Evolutionary conservation across 2,797 vertebrate species (phyloP).

Genomic region (Microctenopoma stevenorrisi): DNA sequence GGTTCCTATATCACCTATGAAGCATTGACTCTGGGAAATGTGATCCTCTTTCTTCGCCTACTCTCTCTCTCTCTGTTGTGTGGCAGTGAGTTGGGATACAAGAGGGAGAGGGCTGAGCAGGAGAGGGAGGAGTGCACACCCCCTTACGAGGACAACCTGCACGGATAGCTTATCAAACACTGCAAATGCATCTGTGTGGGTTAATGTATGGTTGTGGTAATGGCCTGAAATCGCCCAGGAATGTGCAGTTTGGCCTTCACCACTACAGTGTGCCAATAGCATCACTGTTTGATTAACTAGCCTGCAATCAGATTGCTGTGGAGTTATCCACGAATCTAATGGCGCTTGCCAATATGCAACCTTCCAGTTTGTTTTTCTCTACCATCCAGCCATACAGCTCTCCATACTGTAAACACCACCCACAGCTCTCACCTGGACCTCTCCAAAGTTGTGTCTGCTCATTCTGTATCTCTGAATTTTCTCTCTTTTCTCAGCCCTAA

Average conservation of each 20-base stretch:
- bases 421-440: conserved; percentile 47
- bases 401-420: conserved; percentile 28
- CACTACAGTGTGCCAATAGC: conserved; percentile 20
- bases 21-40: conserved; percentile 64
- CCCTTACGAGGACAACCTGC: conserved; percentile 60
- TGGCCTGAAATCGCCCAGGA: conserved; percentile 9
- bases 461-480: not conserved
- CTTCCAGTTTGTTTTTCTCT: conserved; percentile 26
- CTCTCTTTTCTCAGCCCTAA: not conserved
- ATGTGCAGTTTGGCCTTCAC: conserved; percentile 50
- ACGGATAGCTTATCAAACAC: conserved; percentile 47
- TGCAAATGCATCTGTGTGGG: conserved; percentile 7
- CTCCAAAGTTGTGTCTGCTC: not conserved
- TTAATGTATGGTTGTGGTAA: not conserved
- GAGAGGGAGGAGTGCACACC: conserved; percentile 41
- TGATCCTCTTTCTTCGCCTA: conserved; percentile 48
- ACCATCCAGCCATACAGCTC: not conserved
- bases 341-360: conserved; percentile 37
- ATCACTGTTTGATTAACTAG: conserved; percentile 56
- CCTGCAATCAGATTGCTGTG: conserved; percentile 53
- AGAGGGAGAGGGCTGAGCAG: conserved; percentile 27
- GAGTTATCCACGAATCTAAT: conserved; percentile 63
- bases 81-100: conserved; percentile 18
- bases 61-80: conserved; percentile 27
- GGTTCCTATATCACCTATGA: conserved; percentile 64